Evolutionary conservation across 2,888 invertebrate genomes (phyloP).

Genomic region (Drosophila flavopinicola): DNA sequence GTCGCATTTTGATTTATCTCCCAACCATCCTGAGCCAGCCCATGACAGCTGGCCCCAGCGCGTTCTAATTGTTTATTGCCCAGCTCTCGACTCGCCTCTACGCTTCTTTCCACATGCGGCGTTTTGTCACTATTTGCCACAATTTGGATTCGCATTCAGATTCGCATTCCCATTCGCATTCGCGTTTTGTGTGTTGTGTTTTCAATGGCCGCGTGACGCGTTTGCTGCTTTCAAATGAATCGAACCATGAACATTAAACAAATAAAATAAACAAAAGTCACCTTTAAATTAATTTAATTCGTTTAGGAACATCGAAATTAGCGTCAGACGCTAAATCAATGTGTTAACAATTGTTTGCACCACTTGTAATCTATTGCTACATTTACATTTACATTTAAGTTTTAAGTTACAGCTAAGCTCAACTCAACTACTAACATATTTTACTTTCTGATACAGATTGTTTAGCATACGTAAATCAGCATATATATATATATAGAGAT

Average conservation of each 20-base stretch:
- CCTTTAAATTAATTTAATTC: constrained; percentile 68
- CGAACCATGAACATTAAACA: constrained; percentile 67
- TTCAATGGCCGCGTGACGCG: constrained; percentile 51
- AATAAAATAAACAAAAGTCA: constrained; percentile 21
- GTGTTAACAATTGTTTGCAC: constrained; percentile 66
- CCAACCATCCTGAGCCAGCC: constrained; percentile 61
- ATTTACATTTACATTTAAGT: constrained; percentile 39
- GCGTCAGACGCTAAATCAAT: constrained; percentile 31
- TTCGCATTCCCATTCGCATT: too few relatives aligned
- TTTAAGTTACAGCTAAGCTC: constrained; percentile 19
- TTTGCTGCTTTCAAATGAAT: constrained; percentile 54
- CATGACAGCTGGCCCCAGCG: constrained; percentile 31
- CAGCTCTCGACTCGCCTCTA: constrained; percentile 24
- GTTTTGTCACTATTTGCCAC: constrained; percentile 50
- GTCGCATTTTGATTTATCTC: constrained; percentile 78
- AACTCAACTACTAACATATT: constrained; percentile 33
- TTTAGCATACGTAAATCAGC: constrained; percentile 47
- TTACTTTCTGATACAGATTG: constrained; percentile 47
- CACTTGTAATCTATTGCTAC: constrained; percentile 36
- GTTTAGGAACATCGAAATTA: constrained; percentile 64
- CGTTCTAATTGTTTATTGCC: constrained; percentile 49
- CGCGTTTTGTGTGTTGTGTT: too few relatives aligned
- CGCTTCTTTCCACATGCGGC: constrained; percentile 51
- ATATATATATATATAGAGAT: constrained; percentile 21
- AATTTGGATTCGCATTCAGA: constrained; percentile 47